These are phyloP conservation scores for Pocillopora verrucosa DNA, from an alignment of 64 coral and sea anemone species.

Conservation along the genomic window DNA sequence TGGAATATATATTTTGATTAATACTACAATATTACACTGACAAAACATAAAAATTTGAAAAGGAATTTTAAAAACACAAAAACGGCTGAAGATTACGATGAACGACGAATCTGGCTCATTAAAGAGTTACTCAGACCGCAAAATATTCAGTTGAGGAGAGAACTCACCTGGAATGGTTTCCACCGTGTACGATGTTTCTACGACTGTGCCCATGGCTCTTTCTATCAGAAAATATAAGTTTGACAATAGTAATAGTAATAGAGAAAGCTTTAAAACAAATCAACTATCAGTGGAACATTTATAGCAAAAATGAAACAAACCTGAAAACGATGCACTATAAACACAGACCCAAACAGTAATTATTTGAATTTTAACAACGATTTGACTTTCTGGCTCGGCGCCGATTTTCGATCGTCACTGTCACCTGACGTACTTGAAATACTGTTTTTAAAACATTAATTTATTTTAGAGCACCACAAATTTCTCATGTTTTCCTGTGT, in stretches of 20 bases:
- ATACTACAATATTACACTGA: not conserved
- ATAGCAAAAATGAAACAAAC: not conserved
- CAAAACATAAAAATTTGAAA: not conserved
- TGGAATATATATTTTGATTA: not conserved
- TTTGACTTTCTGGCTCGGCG: not conserved
- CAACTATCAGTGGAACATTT: not conserved
- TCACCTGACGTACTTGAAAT: too few relatives aligned
- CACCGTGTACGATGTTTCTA: slow-evolving; percentile 19
- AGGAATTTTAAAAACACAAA: not conserved
- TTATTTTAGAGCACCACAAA: too few relatives aligned
- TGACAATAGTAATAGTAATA: not conserved
- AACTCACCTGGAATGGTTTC: slow-evolving; percentile 23
- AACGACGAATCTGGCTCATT: not conserved
- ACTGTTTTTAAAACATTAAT: too few relatives aligned
- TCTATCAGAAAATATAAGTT: slow-evolving; percentile 1
- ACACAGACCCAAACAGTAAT: not conserved
- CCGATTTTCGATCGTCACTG: not conserved
- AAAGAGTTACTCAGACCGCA: too few relatives aligned
- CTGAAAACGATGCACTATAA: not conserved
- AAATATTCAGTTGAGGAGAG: too few relatives aligned
- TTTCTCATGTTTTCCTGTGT: too few relatives aligned
- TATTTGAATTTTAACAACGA: not conserved
- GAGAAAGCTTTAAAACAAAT: not conserved
- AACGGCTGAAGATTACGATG: not conserved
- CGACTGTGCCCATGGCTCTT: slow-evolving; percentile 12